Evolutionary conservation across 2,888 invertebrate genomes (phyloP), one percentile per base, ranked within the genome.

Genomic region (Sceliomorpha sp.): DNA sequence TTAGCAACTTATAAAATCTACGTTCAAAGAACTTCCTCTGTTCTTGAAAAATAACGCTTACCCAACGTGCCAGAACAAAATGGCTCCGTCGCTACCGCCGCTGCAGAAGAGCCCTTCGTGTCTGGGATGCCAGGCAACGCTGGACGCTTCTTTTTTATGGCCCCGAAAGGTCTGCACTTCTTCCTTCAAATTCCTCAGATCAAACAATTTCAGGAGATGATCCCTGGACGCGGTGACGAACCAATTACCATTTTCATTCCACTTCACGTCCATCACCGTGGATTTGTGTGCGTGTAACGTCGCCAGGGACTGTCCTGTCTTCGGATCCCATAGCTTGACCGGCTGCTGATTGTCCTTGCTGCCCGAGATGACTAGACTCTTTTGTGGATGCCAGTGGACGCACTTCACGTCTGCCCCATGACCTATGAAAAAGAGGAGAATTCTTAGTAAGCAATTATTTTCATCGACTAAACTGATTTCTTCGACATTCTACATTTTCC

Each of bases 191-290:
- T 99, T 98, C 64, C 99, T 92, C 76, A 99, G 93, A 89, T 99
- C 99, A 90, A 99, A 99, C 56, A 99, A 89, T 89, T 99, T 99
- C 34, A 99, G 91, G 72, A 99, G 91, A 89, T 99, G 99, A 89
- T 99, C 99, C 71, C 99, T 90, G 1, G 98, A 98, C 0, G 98
- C 98, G n/a, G 98, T 98, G 51, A 99, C 94, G 48, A 99, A 90
- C 99, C 99, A 99, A 88, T 99, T 99, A 1, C 99, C 99, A 90
- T 99, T 99, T 47, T 94, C 94, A 89, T 99, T 99, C 99, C 99
- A 99, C 89, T 98, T 96, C 15, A 99, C 92, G 88, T 99, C 98
- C 98, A 99, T 99, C 8, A 99, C 99, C 17, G 99, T 99, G 53
- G 97, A 98, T 89, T 99, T 99, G 89, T 99, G 99, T 34, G 99